Evolutionary conservation across 2,888 invertebrate species (phyloP), one percentile per base, ranked within the genome.

Genomic region (Boloria selene): DNA sequence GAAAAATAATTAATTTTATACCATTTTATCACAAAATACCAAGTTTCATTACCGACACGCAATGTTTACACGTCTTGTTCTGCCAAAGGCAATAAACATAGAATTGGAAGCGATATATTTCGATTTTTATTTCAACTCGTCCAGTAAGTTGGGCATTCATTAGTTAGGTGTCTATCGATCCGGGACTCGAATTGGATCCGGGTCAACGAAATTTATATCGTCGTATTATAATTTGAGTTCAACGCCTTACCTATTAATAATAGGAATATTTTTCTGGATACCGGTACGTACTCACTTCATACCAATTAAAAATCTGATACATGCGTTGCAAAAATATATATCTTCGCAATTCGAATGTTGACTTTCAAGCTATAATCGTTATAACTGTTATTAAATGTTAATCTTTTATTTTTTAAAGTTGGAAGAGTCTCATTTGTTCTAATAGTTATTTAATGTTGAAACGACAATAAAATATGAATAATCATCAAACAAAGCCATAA

Each of bases 41-140:
- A 59, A 50, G 17, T 49, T 67, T 68, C 22, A 64, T 45, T 47
- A 31, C 59, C 58, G 26, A 59, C 47, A 73, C 70, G 69, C 72
- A 68, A 67, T 76, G 72, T 84, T 81, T 80, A 83, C 78, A 77
- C 72, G 75, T 71, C 61, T 31, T 69, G 73, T 78, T 82, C 79
- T 74, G 79, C 79, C 86, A 87, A 87, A 79, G 75, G 76, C 76
- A 88, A 88, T 81, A 88, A 87, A 87, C 82, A 85, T 63, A 61
- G 55, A 67, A 70, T 72, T 69, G 73, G 77, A 78, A 80, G 73
- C 79, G 76, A 77, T 80, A 78, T 77, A 82, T 83, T 75, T 78
- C 80, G 83, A 79, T 85, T 87, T 87, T 88, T 86, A 82, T 81
- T 75, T 77, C 76, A 75, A 78, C 76, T 78, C 74, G 74, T 74